Evolutionary conservation across 2,113 vertebrate species (phyloP).

Genomic region (Junco hyemalis): DNA sequence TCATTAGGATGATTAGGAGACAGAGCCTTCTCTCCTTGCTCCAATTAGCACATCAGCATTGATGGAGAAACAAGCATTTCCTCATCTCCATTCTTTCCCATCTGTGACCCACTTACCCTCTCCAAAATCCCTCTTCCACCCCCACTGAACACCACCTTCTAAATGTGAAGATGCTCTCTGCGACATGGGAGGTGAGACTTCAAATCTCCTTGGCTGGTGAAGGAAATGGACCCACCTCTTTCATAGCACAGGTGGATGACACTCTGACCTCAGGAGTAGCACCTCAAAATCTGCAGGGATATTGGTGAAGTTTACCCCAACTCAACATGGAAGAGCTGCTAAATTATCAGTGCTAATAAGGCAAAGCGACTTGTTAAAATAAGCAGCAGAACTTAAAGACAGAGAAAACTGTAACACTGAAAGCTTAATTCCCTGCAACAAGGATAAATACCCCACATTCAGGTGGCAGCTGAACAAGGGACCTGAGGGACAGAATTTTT

Average conservation of each 20-base stretch:
- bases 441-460: neutral
- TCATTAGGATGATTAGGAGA: neutral
- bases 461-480: neutral
- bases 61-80: neutral
- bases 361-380: neutral
- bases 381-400: neutral
- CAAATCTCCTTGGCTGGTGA: rapidly evolving
- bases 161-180: neutral
- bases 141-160: neutral
- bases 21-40: neutral
- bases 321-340: neutral
- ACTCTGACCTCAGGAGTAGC: neutral
- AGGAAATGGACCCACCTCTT: neutral
- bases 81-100: neutral
- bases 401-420: neutral
- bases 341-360: neutral
- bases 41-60: neutral
- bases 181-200: rapidly evolving
- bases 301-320: neutral
- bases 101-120: neutral
- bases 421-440: neutral
- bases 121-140: neutral
- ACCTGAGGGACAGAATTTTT: neutral
- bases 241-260: neutral
- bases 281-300: neutral